phyloP scores from a whole-genome alignment of 2,888 invertebrate species.

The Xestia xanthographa region DNA sequence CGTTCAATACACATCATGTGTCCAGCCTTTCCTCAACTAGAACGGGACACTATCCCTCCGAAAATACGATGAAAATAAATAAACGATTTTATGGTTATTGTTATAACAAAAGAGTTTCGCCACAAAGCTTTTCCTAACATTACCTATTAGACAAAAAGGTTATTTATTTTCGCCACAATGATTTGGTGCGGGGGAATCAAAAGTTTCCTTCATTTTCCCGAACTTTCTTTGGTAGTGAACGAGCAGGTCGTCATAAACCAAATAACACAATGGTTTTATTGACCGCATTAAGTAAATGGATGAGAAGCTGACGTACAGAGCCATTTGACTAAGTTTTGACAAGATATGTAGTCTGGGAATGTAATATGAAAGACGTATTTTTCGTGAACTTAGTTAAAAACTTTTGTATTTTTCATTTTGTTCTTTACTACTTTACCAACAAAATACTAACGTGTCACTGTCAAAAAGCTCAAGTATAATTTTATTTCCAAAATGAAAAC shows the following conservation, averaged over 20 bases:
- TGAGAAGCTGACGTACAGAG: constrained; percentile 79
- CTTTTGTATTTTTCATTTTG: constrained; percentile 14
- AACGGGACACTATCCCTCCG: constrained; percentile 14
- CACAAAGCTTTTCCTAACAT: constrained; percentile 70
- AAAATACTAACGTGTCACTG: constrained; percentile 13
- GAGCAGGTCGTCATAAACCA: constrained; percentile 83
- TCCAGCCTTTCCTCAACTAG: constrained; percentile 32
- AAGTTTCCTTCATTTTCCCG: constrained; percentile 77
- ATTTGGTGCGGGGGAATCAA: constrained; percentile 76
- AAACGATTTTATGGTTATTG: constrained; percentile 66
- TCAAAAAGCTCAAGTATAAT: not conserved
- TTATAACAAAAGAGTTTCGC: constrained; percentile 67
- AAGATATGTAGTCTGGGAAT: constrained; percentile 59
- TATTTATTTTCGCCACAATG: constrained; percentile 75
- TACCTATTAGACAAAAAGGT: constrained; percentile 77
- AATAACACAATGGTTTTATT: constrained; percentile 87
- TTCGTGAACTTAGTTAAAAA: constrained; percentile 23
- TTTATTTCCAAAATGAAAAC: constrained; percentile 25
- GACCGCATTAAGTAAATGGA: constrained; percentile 86
- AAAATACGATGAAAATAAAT: constrained; percentile 56
- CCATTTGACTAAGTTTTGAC: constrained; percentile 80
- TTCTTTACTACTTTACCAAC: constrained; percentile 3
- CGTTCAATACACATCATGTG: constrained; percentile 10
- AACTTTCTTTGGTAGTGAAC: constrained; percentile 74
- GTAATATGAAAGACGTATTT: constrained; percentile 33